phyloP scores from a whole-genome alignment of 2,888 invertebrate genomes.

The Drosophila prolongata region DNA sequence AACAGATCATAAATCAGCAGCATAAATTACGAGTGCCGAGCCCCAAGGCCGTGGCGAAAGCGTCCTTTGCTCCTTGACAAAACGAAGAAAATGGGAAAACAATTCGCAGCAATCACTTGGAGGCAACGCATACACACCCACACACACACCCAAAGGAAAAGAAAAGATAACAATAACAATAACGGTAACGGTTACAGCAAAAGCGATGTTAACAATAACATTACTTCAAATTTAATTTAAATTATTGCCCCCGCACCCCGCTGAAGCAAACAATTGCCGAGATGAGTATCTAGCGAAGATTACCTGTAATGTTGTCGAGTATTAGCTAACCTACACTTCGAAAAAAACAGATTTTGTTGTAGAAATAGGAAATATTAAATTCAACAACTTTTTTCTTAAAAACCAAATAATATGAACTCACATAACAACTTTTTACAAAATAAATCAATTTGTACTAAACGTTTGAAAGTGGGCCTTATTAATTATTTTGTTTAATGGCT shows the following conservation, averaged over 20 bases:
- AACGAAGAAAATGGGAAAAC: slow-evolving; percentile 72
- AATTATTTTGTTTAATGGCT: no score
- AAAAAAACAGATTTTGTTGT: neutral
- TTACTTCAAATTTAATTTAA: slow-evolving; percentile 81
- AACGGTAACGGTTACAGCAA: slow-evolving; percentile 50
- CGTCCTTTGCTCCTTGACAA: slow-evolving; percentile 22
- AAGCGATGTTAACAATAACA: slow-evolving; percentile 73
- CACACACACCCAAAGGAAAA: slow-evolving; percentile 18
- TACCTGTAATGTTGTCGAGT: slow-evolving; percentile 62
- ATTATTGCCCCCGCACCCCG: slow-evolving; percentile 58
- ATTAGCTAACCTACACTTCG: slow-evolving; percentile 32
- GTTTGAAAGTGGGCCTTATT: no score
- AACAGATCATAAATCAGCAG: slow-evolving; percentile 76
- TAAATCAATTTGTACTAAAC: no score
- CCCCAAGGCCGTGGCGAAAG: slow-evolving; percentile 22
- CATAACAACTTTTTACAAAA: no score
- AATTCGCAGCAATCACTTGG: slow-evolving; percentile 47
- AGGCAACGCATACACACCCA: slow-evolving; percentile 2
- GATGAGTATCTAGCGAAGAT: slow-evolving; percentile 70
- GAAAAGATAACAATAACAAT: slow-evolving; percentile 54
- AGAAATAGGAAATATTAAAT: no score
- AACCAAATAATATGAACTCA: no score
- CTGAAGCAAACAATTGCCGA: slow-evolving; percentile 57
- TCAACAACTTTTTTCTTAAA: no score
- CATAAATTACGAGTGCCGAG: slow-evolving; percentile 66